These are phyloP conservation scores for Lycopodina hypogea DNA, from an alignment of 37 sponge, comb jelly and placozoan genomes.

Conservation along the genomic window DNA sequence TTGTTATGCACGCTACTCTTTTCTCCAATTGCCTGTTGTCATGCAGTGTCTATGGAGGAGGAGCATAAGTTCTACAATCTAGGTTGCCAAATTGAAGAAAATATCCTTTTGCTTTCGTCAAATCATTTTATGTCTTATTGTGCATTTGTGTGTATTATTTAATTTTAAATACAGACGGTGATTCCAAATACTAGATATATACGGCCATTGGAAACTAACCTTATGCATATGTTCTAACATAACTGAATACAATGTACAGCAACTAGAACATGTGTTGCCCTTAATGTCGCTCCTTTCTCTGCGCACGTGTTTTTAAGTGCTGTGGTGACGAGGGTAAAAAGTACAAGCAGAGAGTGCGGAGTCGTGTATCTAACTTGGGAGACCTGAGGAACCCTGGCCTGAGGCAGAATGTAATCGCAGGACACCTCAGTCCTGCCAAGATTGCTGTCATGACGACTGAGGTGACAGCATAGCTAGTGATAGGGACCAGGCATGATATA, in stretches of 20 bases:
- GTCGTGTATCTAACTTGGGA: slow-evolving; percentile 86
- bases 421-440: slow-evolving; percentile 61
- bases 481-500: no score
- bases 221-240: no score
- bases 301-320: slow-evolving; percentile 69
- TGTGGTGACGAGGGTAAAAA: slow-evolving; percentile 68
- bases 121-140: no score
- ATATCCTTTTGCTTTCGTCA: no score
- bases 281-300: background rate
- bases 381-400: slow-evolving; percentile 90
- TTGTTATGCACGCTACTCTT: background rate
- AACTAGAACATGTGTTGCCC: no score
- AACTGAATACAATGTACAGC: no score
- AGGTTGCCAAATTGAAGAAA: slow-evolving; percentile 64
- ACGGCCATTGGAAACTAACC: no score
- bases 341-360: slow-evolving; percentile 81
- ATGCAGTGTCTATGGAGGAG: slow-evolving; percentile 50
- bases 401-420: slow-evolving; percentile 73
- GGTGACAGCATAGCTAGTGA: slow-evolving; percentile 34
- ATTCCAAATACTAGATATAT: no score
- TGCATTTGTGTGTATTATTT: no score
- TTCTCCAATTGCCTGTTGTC: background rate
- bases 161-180: no score
- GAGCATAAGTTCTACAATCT: slow-evolving; percentile 66
- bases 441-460: slow-evolving; percentile 88